phyloP scores from a whole-genome alignment of 1,140 invertebrate species.

The Drosophila varians region DNA sequence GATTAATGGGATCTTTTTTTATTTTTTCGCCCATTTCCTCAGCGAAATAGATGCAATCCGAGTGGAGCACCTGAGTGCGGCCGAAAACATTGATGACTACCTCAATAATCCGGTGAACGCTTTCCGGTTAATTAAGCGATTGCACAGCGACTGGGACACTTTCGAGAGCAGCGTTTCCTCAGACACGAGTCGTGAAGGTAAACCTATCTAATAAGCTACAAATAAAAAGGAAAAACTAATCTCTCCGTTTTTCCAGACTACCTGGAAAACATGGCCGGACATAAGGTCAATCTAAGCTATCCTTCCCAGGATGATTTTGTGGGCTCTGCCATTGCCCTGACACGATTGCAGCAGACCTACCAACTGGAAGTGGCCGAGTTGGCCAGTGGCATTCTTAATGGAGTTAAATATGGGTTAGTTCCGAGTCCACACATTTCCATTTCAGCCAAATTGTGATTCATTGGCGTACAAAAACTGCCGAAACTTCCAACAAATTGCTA shows the following conservation, averaged over 20 bases:
- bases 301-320: slow-evolving; percentile 94
- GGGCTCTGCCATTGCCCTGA: slow-evolving; percentile 96
- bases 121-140: slow-evolving; percentile 96
- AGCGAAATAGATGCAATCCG: slow-evolving; percentile 89
- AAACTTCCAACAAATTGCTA: not conserved
- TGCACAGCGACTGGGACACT: slow-evolving; percentile 94
- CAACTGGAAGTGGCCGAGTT: slow-evolving; percentile 94
- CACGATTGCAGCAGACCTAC: slow-evolving; percentile 98
- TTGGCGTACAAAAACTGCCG: not conserved
- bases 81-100: slow-evolving; percentile 91
- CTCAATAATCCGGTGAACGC: slow-evolving; percentile 98
- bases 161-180: slow-evolving; percentile 83
- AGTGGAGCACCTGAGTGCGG: slow-evolving; percentile 90
- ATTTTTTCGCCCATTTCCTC: slow-evolving; percentile 7
- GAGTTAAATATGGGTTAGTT: slow-evolving; percentile 91
- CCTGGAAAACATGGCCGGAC: slow-evolving; percentile 88
- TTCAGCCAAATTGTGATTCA: not conserved
- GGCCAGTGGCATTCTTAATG: slow-evolving; percentile 94
- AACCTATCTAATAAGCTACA: not conserved
- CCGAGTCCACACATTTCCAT: not conserved
- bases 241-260: slow-evolving; percentile 85
- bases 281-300: slow-evolving; percentile 89
- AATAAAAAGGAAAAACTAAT: not conserved
- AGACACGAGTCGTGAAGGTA: slow-evolving; percentile 52
- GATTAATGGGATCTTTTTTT: slow-evolving; percentile 37